phyloP scores from a whole-genome alignment of 2,888 invertebrate genomes.

The Tetranychus piercei region DNA sequence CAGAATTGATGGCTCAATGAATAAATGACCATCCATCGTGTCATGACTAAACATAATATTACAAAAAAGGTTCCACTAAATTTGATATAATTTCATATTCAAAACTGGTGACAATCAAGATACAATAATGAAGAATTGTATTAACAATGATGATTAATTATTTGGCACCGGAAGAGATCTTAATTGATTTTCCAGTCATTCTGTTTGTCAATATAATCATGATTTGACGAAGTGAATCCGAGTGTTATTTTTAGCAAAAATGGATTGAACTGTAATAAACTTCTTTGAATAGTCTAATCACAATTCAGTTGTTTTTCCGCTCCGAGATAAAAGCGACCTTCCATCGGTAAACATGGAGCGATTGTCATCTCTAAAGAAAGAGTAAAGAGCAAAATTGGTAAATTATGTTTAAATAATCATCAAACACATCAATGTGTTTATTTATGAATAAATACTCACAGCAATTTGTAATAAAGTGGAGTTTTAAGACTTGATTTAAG shows the following conservation, averaged over 20 bases:
- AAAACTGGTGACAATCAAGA: neutral
- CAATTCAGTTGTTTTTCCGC: neutral
- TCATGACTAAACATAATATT: too few species aligned
- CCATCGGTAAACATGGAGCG: neutral
- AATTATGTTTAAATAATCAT: neutral
- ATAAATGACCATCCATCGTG: too few species aligned
- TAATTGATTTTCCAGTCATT: neutral
- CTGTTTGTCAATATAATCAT: neutral
- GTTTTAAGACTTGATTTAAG: conserved; percentile 12
- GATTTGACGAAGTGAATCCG: too few species aligned
- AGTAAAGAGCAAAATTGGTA: neutral
- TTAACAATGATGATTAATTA: neutral
- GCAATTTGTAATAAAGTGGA: conserved; percentile 14
- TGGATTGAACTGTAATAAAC: neutral
- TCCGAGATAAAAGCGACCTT: neutral
- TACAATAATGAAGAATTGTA: neutral
- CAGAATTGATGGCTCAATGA: too few species aligned
- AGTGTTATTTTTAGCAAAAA: neutral
- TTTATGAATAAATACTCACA: conserved; percentile 3
- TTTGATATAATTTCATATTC: too few species aligned
- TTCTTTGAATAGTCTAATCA: neutral
- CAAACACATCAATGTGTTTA: neutral
- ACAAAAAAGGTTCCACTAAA: too few species aligned
- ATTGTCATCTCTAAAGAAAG: neutral
- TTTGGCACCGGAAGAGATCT: neutral